These are phyloP conservation scores for Eufriesea mexicana DNA, from an alignment of 1,140 invertebrate genomes.

Conservation along the genomic window DNA sequence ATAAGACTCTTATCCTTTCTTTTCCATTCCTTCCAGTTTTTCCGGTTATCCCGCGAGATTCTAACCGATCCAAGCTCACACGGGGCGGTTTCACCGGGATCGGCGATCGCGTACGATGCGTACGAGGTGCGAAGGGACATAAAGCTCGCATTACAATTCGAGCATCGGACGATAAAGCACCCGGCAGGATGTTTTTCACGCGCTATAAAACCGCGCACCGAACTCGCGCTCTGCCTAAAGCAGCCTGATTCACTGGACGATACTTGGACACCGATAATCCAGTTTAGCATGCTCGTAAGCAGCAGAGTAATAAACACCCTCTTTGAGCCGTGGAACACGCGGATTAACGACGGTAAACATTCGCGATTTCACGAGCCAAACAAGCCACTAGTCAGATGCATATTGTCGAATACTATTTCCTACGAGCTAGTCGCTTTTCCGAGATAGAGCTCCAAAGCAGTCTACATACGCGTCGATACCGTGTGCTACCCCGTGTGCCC, in stretches of 20 bases:
- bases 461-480: no score
- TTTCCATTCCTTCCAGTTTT: not conserved
- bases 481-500: no score
- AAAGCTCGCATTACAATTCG: not conserved
- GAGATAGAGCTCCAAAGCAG: no score
- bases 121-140: not conserved
- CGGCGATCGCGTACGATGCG: no score
- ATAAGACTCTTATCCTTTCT: not conserved
- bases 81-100: no score
- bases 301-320: not conserved
- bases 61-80: not conserved
- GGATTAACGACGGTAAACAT: constrained; percentile 30
- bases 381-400: not conserved
- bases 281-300: constrained; percentile 27
- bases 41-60: not conserved
- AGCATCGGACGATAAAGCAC: not conserved
- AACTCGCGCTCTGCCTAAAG: not conserved
- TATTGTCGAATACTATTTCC: no score
- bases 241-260: constrained; percentile 13
- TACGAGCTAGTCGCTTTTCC: no score
- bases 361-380: constrained; percentile 5
- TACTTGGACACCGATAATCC: constrained; percentile 18
- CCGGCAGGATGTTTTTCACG: not conserved
- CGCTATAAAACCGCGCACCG: constrained; percentile 1
- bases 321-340: not conserved